phyloP scores from a whole-genome alignment of 2,113 vertebrate species.

The Stomatorhinus ivindoensis region DNA sequence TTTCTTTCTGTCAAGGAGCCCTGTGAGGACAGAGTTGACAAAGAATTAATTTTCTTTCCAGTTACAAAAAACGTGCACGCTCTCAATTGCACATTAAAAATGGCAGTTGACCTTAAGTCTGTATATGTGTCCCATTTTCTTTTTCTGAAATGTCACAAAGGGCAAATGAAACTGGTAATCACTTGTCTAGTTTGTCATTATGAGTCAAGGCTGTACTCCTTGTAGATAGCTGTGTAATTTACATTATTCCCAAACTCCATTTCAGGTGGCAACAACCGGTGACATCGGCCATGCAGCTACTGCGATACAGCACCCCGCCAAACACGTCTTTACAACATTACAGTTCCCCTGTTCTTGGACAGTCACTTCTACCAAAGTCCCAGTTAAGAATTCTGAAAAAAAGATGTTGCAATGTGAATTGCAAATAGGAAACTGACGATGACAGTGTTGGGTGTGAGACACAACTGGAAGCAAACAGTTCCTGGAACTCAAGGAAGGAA shows the following conservation, averaged over 20 bases:
- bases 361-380: not conserved
- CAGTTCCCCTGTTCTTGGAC: not conserved
- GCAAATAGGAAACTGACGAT: conserved; percentile 61
- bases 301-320: not conserved
- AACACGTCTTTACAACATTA: not conserved
- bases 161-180: not conserved
- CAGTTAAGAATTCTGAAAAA: not conserved
- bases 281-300: not conserved
- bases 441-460: conserved; percentile 60
- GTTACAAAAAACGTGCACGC: not conserved
- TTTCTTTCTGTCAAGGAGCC: not conserved
- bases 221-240: not conserved
- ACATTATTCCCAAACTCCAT: not conserved
- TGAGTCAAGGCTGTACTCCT: not conserved
- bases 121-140: not conserved
- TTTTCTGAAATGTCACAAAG: not conserved
- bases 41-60: not conserved
- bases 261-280: not conserved
- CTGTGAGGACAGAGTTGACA: not conserved
- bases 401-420: not conserved
- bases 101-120: not conserved
- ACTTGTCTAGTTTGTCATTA: not conserved
- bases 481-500: conserved; percentile 36
- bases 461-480: conserved; percentile 41
- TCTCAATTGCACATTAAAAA: not conserved